Evolutionary conservation across 2,113 vertebrate genomes (phyloP).

Genomic region (Scartelaos histophorus): DNA sequence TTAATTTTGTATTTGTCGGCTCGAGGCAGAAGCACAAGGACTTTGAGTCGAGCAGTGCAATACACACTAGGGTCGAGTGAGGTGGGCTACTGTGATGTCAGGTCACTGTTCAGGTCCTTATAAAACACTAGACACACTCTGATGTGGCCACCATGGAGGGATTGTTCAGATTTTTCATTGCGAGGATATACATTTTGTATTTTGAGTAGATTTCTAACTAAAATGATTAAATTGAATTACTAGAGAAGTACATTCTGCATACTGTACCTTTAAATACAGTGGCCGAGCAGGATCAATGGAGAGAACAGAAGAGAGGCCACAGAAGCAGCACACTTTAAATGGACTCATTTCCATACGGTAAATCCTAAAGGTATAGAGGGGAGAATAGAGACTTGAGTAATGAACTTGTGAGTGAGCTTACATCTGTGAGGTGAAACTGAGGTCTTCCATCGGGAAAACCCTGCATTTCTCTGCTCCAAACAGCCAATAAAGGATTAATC

Average conservation of each 20-base stretch:
- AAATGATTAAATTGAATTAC: neutral
- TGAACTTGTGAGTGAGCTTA: conserved; percentile 56
- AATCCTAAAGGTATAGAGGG: conserved; percentile 43
- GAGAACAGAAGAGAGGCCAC: conserved; percentile 18
- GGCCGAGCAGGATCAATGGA: conserved; percentile 21
- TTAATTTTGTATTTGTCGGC: too few species aligned
- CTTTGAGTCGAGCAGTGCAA: too few species aligned
- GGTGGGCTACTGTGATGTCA: too few species aligned
- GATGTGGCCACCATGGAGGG: too few species aligned
- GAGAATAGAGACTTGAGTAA: conserved; percentile 36
- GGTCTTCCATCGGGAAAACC: conserved; percentile 48
- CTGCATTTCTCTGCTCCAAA: conserved; percentile 46
- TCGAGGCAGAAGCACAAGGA: too few species aligned
- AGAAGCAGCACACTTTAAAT: conserved; percentile 24
- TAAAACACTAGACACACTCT: too few species aligned
- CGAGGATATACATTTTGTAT: too few species aligned
- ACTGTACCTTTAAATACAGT: neutral
- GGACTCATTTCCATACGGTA: conserved; percentile 65
- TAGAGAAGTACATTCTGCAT: neutral
- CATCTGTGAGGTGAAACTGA: conserved; percentile 60
- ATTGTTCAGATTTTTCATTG: too few species aligned
- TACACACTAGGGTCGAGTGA: too few species aligned
- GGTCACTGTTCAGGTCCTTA: too few species aligned
- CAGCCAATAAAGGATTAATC: conserved; percentile 44
- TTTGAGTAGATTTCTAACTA: too few species aligned